These are phyloP conservation scores for Pocillopora verrucosa DNA, from an alignment of 64 coral and sea anemone species.

Conservation along the genomic window DNA sequence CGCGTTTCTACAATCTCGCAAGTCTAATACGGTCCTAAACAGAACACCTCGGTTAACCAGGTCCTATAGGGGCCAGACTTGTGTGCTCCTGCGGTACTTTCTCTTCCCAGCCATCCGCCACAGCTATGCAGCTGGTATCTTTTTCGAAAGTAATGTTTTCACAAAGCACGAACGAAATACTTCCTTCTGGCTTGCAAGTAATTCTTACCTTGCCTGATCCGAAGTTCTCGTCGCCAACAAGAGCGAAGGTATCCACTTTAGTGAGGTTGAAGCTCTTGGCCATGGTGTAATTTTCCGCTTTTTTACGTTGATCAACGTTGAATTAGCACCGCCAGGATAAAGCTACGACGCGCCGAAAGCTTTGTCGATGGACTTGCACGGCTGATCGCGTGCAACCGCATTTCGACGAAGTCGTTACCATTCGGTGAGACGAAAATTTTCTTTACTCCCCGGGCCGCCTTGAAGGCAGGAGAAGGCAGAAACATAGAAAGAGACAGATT, in stretches of 20 bases:
- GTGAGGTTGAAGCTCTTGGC: conserved; percentile 40
- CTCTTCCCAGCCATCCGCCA: conserved; percentile 79
- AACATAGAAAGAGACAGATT: not conserved
- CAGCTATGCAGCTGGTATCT: conserved; percentile 48
- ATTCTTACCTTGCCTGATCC: conserved; percentile 39
- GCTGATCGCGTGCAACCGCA: not conserved
- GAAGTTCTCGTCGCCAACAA: conserved; percentile 42
- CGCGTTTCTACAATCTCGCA: conserved; percentile 61
- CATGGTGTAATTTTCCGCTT: conserved; percentile 48
- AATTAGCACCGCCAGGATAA: not conserved
- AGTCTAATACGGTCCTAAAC: conserved; percentile 66
- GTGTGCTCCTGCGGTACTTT: conserved; percentile 31
- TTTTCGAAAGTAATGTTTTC: conserved; percentile 49
- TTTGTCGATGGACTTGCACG: conserved; percentile 36
- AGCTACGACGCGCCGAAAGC: not conserved
- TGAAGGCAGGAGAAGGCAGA: not conserved
- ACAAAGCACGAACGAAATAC: conserved; percentile 63
- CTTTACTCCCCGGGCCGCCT: not conserved
- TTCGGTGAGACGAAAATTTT: conserved; percentile 2
- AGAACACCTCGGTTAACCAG: conserved; percentile 3
- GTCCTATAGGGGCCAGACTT: conserved; percentile 17
- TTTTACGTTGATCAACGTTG: conserved; percentile 19
- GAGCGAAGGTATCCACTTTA: conserved; percentile 33
- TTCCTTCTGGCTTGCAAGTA: conserved; percentile 44
- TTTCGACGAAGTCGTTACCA: conserved; percentile 8